These are phyloP conservation scores for Agrypnia vestita DNA, from an alignment of 1,140 invertebrate species.

Conservation along the genomic window DNA sequence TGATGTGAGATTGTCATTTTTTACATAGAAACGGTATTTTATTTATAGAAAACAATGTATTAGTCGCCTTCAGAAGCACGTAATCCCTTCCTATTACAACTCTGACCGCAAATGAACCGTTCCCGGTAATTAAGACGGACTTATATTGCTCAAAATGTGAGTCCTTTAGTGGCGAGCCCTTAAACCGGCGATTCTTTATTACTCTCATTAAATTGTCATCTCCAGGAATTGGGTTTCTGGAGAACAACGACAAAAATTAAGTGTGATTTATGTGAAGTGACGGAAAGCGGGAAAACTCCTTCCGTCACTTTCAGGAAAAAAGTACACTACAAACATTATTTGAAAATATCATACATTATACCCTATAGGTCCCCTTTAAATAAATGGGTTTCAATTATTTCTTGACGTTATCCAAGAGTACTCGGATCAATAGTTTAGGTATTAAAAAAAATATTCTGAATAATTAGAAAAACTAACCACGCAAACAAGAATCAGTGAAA, in stretches of 20 bases:
- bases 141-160: constrained; percentile 23
- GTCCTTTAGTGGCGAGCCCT: constrained; percentile 30
- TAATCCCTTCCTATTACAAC: neutral
- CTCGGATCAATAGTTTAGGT: too few species aligned
- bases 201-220: constrained; percentile 57
- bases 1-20: too few species aligned
- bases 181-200: constrained; percentile 53
- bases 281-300: constrained; percentile 32
- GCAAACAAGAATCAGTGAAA: too few species aligned
- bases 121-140: constrained; percentile 14
- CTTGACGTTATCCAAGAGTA: too few species aligned
- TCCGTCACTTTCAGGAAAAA: constrained; percentile 13
- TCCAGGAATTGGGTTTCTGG: constrained; percentile 52
- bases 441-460: too few species aligned
- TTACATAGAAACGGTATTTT: neutral
- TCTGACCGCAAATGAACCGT: constrained; percentile 16
- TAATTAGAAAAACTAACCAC: too few species aligned
- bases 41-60: neutral
- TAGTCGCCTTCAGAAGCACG: neutral
- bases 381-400: too few species aligned
- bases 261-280: constrained; percentile 49
- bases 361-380: too few species aligned
- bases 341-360: too few species aligned
- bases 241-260: constrained; percentile 54
- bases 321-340: too few species aligned